Conservation (phyloP, 2,888 invertebrate species). For the Labia minor region DNA sequence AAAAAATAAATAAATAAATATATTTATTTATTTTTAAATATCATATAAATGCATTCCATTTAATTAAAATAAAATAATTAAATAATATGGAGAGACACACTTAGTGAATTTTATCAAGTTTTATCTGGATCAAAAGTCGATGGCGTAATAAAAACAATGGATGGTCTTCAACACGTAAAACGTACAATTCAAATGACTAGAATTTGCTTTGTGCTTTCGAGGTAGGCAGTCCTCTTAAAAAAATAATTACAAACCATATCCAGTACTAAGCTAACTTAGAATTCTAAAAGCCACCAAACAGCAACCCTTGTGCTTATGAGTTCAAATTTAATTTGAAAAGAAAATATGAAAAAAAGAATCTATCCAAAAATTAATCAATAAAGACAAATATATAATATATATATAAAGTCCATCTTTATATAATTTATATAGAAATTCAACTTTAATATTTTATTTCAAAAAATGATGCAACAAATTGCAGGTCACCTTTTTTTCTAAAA, state of each 20-base stretch:
- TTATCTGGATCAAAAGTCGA: constrained; percentile 1
- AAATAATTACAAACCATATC: background rate
- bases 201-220: constrained; percentile 9
- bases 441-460: too few relatives aligned
- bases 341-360: background rate
- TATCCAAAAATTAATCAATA: too few relatives aligned
- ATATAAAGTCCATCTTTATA: too few relatives aligned
- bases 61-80: background rate
- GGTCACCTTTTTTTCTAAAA: too few relatives aligned
- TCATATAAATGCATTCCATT: too few relatives aligned
- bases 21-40: background rate
- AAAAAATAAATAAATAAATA: background rate
- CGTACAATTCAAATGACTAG: background rate
- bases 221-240: background rate
- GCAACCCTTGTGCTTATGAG: background rate
- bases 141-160: background rate
- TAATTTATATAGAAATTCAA: too few relatives aligned
- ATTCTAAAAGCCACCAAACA: background rate
- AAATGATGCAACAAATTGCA: too few relatives aligned
- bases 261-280: background rate
- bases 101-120: background rate
- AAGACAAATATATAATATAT: too few relatives aligned
- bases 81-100: constrained; percentile 8
- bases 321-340: background rate
- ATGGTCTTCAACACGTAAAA: background rate